phyloP scores from a whole-genome alignment of 2,888 invertebrate genomes.

The Tanytarsus gracilentus region DNA sequence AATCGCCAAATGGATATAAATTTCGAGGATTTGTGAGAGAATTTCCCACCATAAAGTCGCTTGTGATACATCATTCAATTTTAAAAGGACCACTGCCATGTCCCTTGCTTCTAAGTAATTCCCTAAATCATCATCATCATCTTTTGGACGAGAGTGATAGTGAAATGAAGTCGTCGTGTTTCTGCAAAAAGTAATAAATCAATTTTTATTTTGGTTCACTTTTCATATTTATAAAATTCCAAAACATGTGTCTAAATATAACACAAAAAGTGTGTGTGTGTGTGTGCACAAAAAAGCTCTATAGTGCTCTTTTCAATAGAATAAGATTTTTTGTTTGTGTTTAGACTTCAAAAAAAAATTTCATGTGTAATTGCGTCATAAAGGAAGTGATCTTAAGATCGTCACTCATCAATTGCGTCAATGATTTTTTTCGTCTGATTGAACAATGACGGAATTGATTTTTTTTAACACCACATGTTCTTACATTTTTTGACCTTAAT shows the following conservation, averaged over 20 bases:
- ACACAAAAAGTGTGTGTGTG: too few species aligned
- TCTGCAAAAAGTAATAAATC: background rate
- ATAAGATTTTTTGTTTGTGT: background rate
- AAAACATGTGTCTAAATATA: background rate
- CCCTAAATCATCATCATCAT: constrained; percentile 44
- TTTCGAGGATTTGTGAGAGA: constrained; percentile 98
- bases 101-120: constrained; percentile 70
- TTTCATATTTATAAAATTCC: background rate
- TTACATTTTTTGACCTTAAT: too few species aligned
- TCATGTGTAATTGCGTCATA: too few species aligned
- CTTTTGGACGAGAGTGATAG: constrained; percentile 48
- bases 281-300: constrained; percentile 9
- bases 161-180: background rate
- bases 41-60: constrained; percentile 81
- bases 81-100: constrained; percentile 95
- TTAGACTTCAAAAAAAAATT: too few species aligned
- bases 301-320: constrained; percentile 5
- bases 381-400: too few species aligned
- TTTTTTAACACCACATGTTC: too few species aligned
- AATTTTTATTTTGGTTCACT: background rate
- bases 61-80: constrained; percentile 95
- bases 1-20: constrained; percentile 80
- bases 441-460: too few species aligned
- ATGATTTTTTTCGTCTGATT: too few species aligned
- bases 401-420: too few species aligned